Evolutionary conservation across 1,140 invertebrate species (phyloP).

Genomic region (Acromyrmex heyeri): DNA sequence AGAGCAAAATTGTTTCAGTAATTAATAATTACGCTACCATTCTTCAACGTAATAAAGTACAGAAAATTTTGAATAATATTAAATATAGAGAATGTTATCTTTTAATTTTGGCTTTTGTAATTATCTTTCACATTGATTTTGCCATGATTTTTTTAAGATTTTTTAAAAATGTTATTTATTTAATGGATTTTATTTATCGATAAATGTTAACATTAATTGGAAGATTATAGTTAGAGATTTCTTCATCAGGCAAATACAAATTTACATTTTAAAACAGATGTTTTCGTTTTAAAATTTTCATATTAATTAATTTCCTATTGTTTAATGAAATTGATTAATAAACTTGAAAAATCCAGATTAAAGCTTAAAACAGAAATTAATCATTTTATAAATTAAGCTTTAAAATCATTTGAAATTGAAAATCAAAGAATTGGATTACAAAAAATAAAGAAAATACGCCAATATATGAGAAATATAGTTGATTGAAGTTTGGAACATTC

Average conservation of each 20-base stretch:
- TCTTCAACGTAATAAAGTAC: background rate
- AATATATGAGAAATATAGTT: no score
- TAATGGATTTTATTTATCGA: background rate
- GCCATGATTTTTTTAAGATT: background rate
- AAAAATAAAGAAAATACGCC: background rate
- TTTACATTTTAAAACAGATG: no score
- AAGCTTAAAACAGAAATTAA: background rate
- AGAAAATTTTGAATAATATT: slow-evolving; percentile 4
- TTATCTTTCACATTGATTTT: background rate
- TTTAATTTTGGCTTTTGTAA: background rate
- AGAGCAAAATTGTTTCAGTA: slow-evolving; percentile 16
- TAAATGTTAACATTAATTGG: background rate
- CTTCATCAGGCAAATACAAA: no score
- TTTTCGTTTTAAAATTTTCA: background rate
- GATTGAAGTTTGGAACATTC: no score
- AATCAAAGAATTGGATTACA: background rate
- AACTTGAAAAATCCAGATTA: background rate
- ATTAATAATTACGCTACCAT: background rate
- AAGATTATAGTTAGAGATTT: background rate
- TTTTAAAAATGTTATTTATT: background rate
- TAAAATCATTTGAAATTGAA: background rate
- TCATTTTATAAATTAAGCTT: background rate
- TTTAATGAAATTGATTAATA: background rate
- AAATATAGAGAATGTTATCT: background rate
- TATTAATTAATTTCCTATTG: background rate